These are phyloP conservation scores for Leptatherina wallacei DNA, from an alignment of 2,797 vertebrate species.

Conservation along the genomic window DNA sequence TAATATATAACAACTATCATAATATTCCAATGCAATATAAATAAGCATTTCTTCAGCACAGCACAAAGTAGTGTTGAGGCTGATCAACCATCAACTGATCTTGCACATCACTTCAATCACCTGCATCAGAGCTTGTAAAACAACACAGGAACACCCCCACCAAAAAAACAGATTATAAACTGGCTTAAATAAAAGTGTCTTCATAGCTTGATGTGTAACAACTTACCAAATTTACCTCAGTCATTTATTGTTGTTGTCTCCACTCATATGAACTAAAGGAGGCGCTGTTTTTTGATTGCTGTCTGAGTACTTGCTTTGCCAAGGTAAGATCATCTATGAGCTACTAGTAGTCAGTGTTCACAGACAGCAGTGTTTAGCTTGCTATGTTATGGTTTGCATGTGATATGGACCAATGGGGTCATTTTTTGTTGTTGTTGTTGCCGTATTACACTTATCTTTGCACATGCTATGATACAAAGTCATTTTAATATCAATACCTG, in stretches of 20 bases:
- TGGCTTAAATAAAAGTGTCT: not conserved
- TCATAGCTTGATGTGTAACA: not conserved
- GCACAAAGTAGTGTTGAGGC: slow-evolving; percentile 4
- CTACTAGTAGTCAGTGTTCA: not conserved
- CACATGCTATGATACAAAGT: not conserved
- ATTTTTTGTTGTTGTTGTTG: not conserved
- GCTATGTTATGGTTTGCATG: not conserved
- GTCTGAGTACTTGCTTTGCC: not conserved
- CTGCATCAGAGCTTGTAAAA: not conserved
- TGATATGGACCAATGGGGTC: not conserved
- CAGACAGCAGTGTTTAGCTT: not conserved
- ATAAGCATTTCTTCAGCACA: not conserved
- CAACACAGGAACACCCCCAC: not conserved
- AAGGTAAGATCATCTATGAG: not conserved
- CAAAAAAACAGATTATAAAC: not conserved
- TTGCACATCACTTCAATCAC: not conserved
- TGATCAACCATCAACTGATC: not conserved
- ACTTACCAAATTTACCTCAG: not conserved
- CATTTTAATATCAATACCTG: no score
- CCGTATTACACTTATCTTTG: not conserved
- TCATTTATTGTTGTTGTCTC: slow-evolving; percentile 23
- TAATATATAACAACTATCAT: not conserved
- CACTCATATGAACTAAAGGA: not conserved
- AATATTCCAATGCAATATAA: not conserved
- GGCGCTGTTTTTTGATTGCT: slow-evolving; percentile 24